Base-by-base conservation (phyloP, 1,140 invertebrate genomes). In the Ptiloglossa arizonensis region DNA sequence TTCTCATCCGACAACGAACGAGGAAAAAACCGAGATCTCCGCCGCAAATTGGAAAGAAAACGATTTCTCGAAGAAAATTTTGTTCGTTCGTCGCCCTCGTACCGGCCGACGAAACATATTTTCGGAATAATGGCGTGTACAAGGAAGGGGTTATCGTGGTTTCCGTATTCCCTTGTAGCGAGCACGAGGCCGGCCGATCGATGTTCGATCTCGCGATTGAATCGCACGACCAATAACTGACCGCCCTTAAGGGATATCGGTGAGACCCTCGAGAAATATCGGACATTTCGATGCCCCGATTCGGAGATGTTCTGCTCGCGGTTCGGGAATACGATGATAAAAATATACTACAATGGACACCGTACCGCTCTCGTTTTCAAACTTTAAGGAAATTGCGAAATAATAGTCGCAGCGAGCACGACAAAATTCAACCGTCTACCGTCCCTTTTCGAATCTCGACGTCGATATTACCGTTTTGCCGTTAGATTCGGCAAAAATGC, bases 191-290 rank as follows among this genome's bases (percentile, higher is more conserved):
- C 44, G 15, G 32, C 22, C 44, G 15, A 27, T 74, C 70, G 75
- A 85, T 80, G 81, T 87, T 87, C 87, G 85, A 87, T 87, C 83
- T 83, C 78, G 79, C 77, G 85, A 87, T 87, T 87, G 86, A 87
- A 88, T 87, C 82, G 79, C 76, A 79, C 71, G 75, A 72, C 83
- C 87, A 86, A 87, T 88, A 88, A 87, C 86, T 83, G 83, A 79
- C 76, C 79, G 79, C 76, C 79, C 81, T 83, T 86, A 81, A 79
- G 83, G 57, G 80, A 50, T 80, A 66, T 79, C 54, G 75, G n/a
- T 59, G 62, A 79, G 67, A 59, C 85, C 72, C 73, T 82, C 70
- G 81, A 86, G 87, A 86, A 88, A 88, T 86, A 87, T 87, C 82
- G 62, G 78, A 62, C 72, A 77, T 78, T 69, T 79, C 72, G 72